Percentiles rank a stretch among this genome's conserved stretches.
Conservation (phyloP, 2,113 vertebrate species). For the Syngnathus floridae region DNA sequence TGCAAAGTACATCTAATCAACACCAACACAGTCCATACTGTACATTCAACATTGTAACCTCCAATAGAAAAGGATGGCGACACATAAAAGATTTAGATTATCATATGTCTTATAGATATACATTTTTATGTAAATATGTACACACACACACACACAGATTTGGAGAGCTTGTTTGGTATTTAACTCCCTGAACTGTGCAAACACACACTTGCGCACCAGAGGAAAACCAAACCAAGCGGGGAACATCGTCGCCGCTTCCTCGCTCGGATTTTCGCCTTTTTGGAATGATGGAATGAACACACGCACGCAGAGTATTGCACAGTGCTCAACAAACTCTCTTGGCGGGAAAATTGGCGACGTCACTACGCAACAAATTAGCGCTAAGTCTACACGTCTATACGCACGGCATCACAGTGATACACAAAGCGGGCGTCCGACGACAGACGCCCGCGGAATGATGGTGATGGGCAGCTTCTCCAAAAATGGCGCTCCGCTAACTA, state of each 20-base stretch:
- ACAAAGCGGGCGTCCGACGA: slow-evolving; percentile 91
- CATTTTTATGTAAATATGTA: slow-evolving; percentile 65
- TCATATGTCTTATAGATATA: slow-evolving; percentile 55
- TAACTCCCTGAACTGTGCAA: slow-evolving; percentile 4
- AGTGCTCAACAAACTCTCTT: slow-evolving; percentile 89
- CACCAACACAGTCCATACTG: slow-evolving; percentile 64
- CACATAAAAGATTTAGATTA: slow-evolving; percentile 13
- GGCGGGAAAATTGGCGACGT: slow-evolving; percentile 80
- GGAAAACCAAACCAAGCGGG: background rate
- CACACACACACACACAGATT: slow-evolving; percentile 46
- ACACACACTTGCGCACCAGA: background rate
- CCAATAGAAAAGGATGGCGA: slow-evolving; percentile 66
- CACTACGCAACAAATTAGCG: slow-evolving; percentile 88
- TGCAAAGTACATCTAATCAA: slow-evolving; percentile 67
- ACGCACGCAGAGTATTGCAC: slow-evolving; percentile 80
- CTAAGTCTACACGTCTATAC: slow-evolving; percentile 94
- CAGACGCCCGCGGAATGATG: slow-evolving; percentile 78
- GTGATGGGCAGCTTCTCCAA: slow-evolving; percentile 93
- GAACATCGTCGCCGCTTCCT: slow-evolving; percentile 24
- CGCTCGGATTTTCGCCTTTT: slow-evolving; percentile 26
- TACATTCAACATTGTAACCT: slow-evolving; percentile 73
- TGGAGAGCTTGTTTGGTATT: slow-evolving; percentile 4
- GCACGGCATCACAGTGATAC: slow-evolving; percentile 99
- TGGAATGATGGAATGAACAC: slow-evolving; percentile 66
- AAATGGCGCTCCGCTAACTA: slow-evolving; percentile 83